These are phyloP conservation scores for Pseudomyrmex pallidus DNA, from an alignment of 1,140 invertebrate species.

Conservation along the genomic window DNA sequence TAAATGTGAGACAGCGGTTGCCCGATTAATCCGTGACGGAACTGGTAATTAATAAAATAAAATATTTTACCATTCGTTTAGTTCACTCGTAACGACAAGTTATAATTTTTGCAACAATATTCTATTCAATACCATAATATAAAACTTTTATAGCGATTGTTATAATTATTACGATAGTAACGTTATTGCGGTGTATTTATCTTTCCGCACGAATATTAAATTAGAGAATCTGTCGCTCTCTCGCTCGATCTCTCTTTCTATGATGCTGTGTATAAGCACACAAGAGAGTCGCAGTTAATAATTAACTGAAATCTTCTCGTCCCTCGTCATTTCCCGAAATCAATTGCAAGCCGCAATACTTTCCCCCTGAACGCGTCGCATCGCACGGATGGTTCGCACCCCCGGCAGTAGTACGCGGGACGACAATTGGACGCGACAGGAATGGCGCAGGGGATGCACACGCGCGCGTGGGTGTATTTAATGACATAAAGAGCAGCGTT, in stretches of 20 bases:
- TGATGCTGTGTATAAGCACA: background rate
- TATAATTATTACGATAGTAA: background rate
- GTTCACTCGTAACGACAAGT: no score
- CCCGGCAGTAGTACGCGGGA: background rate
- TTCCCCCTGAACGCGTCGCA: conserved; percentile 53
- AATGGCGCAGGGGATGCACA: conserved; percentile 3
- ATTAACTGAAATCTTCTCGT: conserved; percentile 24
- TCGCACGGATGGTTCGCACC: conserved; percentile 25
- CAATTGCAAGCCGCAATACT: conserved; percentile 53
- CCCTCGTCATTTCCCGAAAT: conserved; percentile 43
- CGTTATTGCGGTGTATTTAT: background rate
- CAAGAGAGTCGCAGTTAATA: conserved; percentile 28
- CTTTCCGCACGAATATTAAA: background rate
- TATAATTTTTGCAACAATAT: no score
- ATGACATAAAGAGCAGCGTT: conserved; percentile 72
- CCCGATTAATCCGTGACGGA: background rate
- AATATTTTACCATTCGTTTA: no score
- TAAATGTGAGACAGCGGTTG: background rate
- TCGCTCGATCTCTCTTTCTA: background rate
- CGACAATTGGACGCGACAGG: conserved; percentile 28
- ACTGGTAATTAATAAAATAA: no score
- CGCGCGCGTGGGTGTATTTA: conserved; percentile 68
- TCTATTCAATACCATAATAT: no score
- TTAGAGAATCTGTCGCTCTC: background rate
- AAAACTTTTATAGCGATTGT: no score